Base-by-base conservation (phyloP, 1,140 invertebrate genomes). In the Cyclargus thomasi region DNA sequence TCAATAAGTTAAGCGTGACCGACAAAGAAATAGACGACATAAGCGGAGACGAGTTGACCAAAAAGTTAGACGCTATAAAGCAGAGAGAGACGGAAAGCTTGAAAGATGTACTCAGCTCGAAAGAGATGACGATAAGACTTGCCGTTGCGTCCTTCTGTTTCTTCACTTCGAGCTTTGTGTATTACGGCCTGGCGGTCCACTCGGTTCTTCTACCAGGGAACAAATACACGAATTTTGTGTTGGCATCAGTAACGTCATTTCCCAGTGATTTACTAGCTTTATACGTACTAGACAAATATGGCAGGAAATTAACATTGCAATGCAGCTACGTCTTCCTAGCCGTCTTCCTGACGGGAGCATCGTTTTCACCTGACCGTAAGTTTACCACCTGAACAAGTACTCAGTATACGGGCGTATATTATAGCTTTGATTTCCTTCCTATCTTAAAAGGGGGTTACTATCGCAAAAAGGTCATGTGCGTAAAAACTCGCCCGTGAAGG, bases 151-250 rank as follows among this genome's bases (percentile, higher is more conserved):
- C 91, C 35, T 92, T 94, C 77, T 94, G 92, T 78, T 95, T 93
- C 92, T 92, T 94, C 17, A 92, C 94, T 1, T 93, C 93, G 66
- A 92, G 93, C 10, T 94, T 96, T 66, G 91, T 96, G 2, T 97
- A 96, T 78, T 97, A 96, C 74, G 96, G 95, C 0, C 80, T 96
- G 16, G 94, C 95, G 1, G 90, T 96, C 0, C 95, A 96, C 77
- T 93, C 95, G 0, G 94, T 95, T 5, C 91, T 94, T 29, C 84
- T 97, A 22, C 93, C 93, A 23, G 95, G 95, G 10, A 92, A 93
- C 74, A 90, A 93, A 74, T 95, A 95, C 77, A 84, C 92, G 11
- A 94, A 95, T 80, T 95, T 95, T 73, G 92, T 94, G 8, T 85
- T 94, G 23, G 91, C 94, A 2, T 91, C 93, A 0, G 71, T 94